phyloP scores from a whole-genome alignment of 2,888 invertebrate genomes.

The Cartodere bifasciata region DNA sequence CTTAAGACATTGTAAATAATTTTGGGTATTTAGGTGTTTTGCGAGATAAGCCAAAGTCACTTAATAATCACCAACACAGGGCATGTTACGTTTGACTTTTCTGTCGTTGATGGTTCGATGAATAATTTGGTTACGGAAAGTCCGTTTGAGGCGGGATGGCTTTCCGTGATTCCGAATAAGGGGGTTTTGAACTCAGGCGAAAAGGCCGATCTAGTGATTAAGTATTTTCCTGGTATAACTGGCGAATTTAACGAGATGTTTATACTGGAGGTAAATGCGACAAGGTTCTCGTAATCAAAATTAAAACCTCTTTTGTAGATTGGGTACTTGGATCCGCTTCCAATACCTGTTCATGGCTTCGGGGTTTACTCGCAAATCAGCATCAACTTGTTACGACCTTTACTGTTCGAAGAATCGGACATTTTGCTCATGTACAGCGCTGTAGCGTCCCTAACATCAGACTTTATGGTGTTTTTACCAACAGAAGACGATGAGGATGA shows the following conservation, averaged over 20 bases:
- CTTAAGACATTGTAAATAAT: constrained; percentile 4
- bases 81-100: constrained; percentile 36
- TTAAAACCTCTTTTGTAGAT: constrained; percentile 35
- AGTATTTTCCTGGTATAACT: constrained; percentile 41
- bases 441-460: constrained; percentile 2
- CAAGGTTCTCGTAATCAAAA: background rate
- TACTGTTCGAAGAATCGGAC: constrained; percentile 19
- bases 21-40: constrained; percentile 27
- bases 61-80: constrained; percentile 40
- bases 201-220: constrained; percentile 34
- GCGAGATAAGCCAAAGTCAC: constrained; percentile 24
- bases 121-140: constrained; percentile 31
- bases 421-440: constrained; percentile 5
- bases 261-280: constrained; percentile 25
- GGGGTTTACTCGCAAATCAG: constrained; percentile 48
- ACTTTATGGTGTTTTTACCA: too few species aligned
- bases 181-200: constrained; percentile 36
- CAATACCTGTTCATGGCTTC: constrained; percentile 42
- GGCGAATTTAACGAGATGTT: constrained; percentile 40
- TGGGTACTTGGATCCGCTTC: constrained; percentile 40
- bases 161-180: constrained; percentile 35
- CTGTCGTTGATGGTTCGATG: constrained; percentile 35
- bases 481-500: too few species aligned
- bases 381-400: constrained; percentile 37
- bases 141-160: constrained; percentile 35